Percentiles rank a stretch among this genome's conserved stretches.
Evolutionary conservation across 2,797 vertebrate genomes (phyloP).

Genomic region (Fratercula arctica): DNA sequence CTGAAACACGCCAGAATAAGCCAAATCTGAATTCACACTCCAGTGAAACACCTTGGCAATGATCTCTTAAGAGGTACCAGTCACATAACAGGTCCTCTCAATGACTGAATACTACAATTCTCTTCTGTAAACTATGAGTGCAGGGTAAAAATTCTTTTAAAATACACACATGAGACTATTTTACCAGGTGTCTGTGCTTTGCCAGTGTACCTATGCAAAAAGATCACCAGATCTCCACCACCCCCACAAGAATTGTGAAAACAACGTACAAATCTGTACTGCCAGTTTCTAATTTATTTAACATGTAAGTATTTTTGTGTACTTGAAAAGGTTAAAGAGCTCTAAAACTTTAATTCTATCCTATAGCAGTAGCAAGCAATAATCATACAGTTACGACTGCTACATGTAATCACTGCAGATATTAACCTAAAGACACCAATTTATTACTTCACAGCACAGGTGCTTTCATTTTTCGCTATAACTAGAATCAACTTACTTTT

Average conservation of each 20-base stretch:
- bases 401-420: neutral
- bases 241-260: neutral
- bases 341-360: neutral
- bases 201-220: neutral
- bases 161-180: neutral
- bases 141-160: neutral
- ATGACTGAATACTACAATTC: neutral
- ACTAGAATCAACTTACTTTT: neutral
- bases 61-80: neutral
- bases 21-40: neutral
- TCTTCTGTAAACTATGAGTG: neutral
- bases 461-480: neutral
- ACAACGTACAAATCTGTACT: neutral
- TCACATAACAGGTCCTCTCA: neutral
- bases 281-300: neutral
- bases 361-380: neutral
- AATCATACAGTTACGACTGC: neutral
- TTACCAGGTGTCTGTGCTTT: neutral
- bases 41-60: neutral
- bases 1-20: neutral
- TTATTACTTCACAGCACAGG: neutral
- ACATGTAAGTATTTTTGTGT: rapidly evolving
- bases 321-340: neutral
- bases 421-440: neutral
- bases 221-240: neutral